Evolutionary conservation across 2,797 vertebrate genomes (phyloP), one percentile per base, ranked within the genome.

Genomic region (Xerus rutilus): DNA sequence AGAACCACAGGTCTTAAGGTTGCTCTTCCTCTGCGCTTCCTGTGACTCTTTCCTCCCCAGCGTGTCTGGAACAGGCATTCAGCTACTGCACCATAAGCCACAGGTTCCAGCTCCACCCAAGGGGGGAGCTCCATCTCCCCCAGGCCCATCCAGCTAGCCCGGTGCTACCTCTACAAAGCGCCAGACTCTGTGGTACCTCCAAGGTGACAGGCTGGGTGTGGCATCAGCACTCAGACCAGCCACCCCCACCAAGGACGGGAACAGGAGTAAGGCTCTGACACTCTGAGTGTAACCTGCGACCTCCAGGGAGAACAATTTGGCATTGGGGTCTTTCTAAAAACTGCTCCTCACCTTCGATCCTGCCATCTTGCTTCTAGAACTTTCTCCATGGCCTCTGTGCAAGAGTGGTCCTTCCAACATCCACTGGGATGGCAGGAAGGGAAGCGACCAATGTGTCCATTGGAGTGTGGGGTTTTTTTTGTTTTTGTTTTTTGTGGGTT

Each of bases 281-380:
- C 62, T 64, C 23, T 1, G 86, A 72, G 2, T 1, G 0, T 28
- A 64, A 69, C 30, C 72, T 25, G 20, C 39, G 7, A 35, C 39
- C 25, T 54, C 20, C 28, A 25, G 5, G 30, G 62, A 64, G 9
- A 20, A 17, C 54, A n/a, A 2, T 30, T 20, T 45, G 47, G 54
- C 45, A 54, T 14, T 2, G 52, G 14, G 82, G 82, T 23, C 18
- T 72, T 90, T 73, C 30, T 25, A 3, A 49, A 35, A 82, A 65
- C 52, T 14, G 47, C 57, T 59, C n/a, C 20, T 5, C 23, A 28
- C n/a, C 85, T 73, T 89, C 1, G 0, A 20, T 35, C 70, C 81
- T 78, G 57, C 47, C 3, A 77, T 93, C 78, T 45, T 28, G 69
- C 82, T 78, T 87, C 76, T 54, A 86, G 81, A 86, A 86, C 86